These are phyloP conservation scores for Phaetusa simplex DNA, from an alignment of 2,113 vertebrate species.

Conservation along the genomic window DNA sequence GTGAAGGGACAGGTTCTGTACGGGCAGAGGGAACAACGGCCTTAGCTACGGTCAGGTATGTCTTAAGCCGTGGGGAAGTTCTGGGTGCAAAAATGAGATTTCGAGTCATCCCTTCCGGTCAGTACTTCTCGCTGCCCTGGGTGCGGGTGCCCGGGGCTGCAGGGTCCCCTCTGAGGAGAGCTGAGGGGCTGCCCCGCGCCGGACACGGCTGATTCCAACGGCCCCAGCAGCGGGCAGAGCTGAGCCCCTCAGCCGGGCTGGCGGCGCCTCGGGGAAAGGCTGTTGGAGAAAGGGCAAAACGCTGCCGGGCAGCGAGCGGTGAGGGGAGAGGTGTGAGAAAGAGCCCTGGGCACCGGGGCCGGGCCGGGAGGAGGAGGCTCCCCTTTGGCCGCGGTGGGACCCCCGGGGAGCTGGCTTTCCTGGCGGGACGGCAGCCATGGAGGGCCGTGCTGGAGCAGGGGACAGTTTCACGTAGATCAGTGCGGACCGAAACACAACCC, in stretches of 20 bases:
- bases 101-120: too few species aligned
- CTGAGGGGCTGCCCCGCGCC: accelerated
- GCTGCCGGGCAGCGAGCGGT: too few species aligned
- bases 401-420: background rate
- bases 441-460: background rate
- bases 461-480: background rate
- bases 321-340: background rate
- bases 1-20: background rate
- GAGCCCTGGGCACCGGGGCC: accelerated
- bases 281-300: accelerated
- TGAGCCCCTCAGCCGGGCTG: background rate
- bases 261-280: accelerated
- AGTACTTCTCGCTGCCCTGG: accelerated
- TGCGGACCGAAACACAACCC: background rate
- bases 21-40: background rate
- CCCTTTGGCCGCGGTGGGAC: accelerated
- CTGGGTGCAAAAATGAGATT: too few species aligned
- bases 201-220: accelerated
- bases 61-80: background rate
- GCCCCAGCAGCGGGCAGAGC: background rate
- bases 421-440: accelerated
- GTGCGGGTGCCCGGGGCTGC: accelerated
- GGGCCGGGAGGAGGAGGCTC: too few species aligned
- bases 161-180: background rate
- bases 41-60: background rate